phyloP scores from a whole-genome alignment of 2,797 vertebrate genomes.

The Oreonectes daqikongensis region DNA sequence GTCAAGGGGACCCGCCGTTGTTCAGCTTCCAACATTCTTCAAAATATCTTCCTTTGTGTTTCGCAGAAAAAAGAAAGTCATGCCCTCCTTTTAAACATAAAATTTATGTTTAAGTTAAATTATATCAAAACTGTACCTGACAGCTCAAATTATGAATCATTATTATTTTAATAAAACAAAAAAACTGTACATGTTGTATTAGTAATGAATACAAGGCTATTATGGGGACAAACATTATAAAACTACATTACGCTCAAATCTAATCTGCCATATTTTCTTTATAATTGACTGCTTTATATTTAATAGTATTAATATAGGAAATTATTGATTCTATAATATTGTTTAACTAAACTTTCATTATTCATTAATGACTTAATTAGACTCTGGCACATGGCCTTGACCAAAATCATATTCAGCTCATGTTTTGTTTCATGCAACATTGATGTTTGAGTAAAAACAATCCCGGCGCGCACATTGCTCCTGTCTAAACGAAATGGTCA shows the following conservation, averaged over 20 bases:
- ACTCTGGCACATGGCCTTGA: background rate
- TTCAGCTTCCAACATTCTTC: too few relatives aligned
- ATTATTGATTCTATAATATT: background rate
- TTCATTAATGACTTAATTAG: conserved; percentile 4
- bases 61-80: too few relatives aligned
- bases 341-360: background rate
- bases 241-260: background rate
- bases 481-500: conserved; percentile 50
- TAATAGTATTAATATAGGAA: background rate
- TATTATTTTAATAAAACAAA: too few relatives aligned
- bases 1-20: too few relatives aligned
- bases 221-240: background rate
- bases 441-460: conserved; percentile 42
- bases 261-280: background rate
- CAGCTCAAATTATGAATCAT: too few relatives aligned
- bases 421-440: conserved; percentile 37
- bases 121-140: too few relatives aligned
- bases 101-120: too few relatives aligned
- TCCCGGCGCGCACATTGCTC: conserved; percentile 19
- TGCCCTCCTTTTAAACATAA: too few relatives aligned
- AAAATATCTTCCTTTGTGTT: too few relatives aligned
- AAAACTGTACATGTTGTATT: background rate
- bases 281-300: background rate
- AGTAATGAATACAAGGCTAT: background rate
- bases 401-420: background rate